Evolutionary conservation across 2,113 vertebrate genomes (phyloP), one percentile per base, ranked within the genome.

Genomic region (Accipiter virgatus): DNA sequence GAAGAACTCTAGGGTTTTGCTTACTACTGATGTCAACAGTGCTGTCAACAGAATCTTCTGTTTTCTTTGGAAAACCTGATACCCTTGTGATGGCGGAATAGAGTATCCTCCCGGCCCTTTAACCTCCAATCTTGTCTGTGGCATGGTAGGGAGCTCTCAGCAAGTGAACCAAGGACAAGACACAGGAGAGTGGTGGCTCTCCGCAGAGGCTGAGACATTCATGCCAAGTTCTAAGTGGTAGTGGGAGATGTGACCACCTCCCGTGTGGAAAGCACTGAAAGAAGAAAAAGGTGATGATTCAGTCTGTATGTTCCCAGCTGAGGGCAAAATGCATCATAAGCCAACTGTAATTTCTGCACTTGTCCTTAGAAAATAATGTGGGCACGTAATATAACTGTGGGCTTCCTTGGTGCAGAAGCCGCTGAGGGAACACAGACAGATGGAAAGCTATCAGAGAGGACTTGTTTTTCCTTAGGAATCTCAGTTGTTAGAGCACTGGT

Each of bases 241-340:
- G 27, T 73, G 40, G 81, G n/a, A 95, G 10, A 82, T 27, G 38
- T 42, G 79, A 66, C 71, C 77, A n/a, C 34, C 56, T 88, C 53
- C 92, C 25, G 56, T 4, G 58, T 6, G 10, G 31, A 84, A 58
- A 86, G n/a, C 31, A 67, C 52, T 68, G 80, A 32, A 29, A 84
- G 86, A 67, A 38, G 50, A 59, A 87, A 73, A 83, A 82, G 73
- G 52, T 34, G 81, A 73, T 96, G 95, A 94, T 47, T 97, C 80
- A 92, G 6, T 65, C 42, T 43, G 53, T 27, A 20, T 63, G 47
- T 50, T 75, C 86, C 38, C 77, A 79, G 43, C 40, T 81, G 88
- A 92, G 81, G 70, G 83, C 66, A 95, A 91, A 93, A 88, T 19
- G 40, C 72, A 72, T 17, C 72, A 53, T n/a, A 82, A 92, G 34